Evolutionary conservation across 2,113 vertebrate genomes (phyloP).

Genomic region (Microtus oregoni): DNA sequence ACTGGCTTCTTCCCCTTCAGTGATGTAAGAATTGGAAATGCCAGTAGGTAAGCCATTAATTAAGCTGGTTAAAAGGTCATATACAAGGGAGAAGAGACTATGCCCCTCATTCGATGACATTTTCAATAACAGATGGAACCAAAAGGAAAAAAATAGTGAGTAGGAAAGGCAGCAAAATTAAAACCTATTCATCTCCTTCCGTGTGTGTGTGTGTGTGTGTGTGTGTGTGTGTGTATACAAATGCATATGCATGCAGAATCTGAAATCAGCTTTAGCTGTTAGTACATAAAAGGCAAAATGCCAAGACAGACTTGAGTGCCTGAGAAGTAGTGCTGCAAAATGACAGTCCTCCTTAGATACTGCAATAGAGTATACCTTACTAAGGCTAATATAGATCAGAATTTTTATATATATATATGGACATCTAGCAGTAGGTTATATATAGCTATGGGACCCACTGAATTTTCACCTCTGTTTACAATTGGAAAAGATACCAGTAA

Average conservation of each 20-base stretch:
- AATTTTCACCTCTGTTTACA: slow-evolving; percentile 24
- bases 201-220: background rate
- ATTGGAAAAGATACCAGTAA: slow-evolving; percentile 1
- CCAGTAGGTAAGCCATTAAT: slow-evolving; percentile 54
- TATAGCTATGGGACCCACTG: background rate
- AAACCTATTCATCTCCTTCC: background rate
- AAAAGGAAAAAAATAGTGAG: background rate
- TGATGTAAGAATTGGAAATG: slow-evolving; percentile 33
- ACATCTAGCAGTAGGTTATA: background rate
- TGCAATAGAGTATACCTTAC: background rate
- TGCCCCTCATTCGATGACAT: slow-evolving; percentile 19
- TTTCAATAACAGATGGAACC: background rate
- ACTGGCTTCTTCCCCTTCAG: background rate
- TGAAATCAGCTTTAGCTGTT: slow-evolving; percentile 37
- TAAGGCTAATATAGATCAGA: background rate
- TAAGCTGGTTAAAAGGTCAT: slow-evolving; percentile 27
- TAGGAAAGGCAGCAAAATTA: background rate
- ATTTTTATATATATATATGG: background rate
- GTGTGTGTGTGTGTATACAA: fast-evolving
- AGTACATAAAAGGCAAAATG: slow-evolving; percentile 14
- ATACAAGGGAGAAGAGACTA: slow-evolving; percentile 1
- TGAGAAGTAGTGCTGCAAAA: background rate
- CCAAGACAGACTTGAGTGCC: background rate
- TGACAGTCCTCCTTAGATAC: background rate
- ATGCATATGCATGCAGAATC: background rate